These are phyloP conservation scores for Meriones psammophilus DNA, from an alignment of 2,797 vertebrate genomes.

Conservation along the genomic window DNA sequence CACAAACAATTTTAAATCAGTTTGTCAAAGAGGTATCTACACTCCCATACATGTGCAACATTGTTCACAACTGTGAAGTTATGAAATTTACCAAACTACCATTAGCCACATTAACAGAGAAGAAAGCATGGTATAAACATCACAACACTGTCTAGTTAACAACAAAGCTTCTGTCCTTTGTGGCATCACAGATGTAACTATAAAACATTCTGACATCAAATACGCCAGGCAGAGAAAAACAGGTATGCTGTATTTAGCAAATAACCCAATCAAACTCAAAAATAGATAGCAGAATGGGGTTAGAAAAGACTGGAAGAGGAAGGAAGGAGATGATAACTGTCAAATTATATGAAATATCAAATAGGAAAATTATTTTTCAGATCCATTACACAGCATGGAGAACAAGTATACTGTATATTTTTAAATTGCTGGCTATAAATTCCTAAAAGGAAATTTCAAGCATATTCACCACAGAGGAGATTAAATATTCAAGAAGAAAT, in stretches of 20 bases:
- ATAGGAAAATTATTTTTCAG: not conserved
- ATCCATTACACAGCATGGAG: not conserved
- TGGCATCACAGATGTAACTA: not conserved
- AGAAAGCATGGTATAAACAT: not conserved
- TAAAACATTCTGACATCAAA: not conserved
- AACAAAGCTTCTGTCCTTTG: not conserved
- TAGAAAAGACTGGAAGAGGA: not conserved
- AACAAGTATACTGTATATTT: not conserved
- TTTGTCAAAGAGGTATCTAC: not conserved
- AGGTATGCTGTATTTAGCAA: not conserved
- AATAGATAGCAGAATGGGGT: not conserved
- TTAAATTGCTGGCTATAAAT: not conserved
- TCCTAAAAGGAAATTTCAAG: not conserved
- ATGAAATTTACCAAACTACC: not conserved
- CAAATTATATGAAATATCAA: not conserved
- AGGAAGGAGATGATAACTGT: too few relatives aligned
- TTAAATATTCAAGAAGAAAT: not conserved
- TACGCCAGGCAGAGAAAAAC: not conserved
- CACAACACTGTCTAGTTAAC: not conserved
- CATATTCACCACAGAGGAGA: not conserved
- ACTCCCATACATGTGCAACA: not conserved
- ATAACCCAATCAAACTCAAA: not conserved
- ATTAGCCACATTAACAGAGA: not conserved
- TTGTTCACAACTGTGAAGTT: not conserved
- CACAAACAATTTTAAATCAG: not conserved